Conservation (phyloP, 1,140 invertebrate genomes). For the Drosophila sturtevanti region DNA sequence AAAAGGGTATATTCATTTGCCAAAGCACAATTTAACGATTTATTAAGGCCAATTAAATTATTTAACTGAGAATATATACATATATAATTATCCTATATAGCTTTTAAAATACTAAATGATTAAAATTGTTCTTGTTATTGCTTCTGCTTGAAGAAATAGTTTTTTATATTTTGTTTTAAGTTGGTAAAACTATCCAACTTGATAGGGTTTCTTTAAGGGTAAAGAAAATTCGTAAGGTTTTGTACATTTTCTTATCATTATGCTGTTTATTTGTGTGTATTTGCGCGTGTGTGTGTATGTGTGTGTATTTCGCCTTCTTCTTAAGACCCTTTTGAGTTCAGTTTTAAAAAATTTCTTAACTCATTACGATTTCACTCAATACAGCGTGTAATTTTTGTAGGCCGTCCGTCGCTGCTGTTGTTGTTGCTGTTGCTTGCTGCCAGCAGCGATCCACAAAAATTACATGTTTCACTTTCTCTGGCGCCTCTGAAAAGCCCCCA, state of each 20-base stretch:
- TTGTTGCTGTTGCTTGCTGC: background rate
- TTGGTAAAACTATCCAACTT: too few species aligned
- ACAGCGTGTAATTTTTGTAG: conserved; percentile 69
- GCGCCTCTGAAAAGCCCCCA: conserved; percentile 48
- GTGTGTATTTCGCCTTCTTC: background rate
- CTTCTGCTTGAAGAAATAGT: too few species aligned
- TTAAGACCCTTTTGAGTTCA: conserved; percentile 19
- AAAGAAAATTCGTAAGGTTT: too few species aligned
- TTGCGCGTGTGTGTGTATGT: conserved; percentile 30
- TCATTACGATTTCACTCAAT: conserved; percentile 80
- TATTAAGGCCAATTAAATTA: too few species aligned
- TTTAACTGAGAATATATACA: too few species aligned
- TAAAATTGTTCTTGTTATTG: too few species aligned
- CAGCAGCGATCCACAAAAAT: conserved; percentile 43
- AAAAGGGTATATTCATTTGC: background rate
- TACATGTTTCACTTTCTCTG: conserved; percentile 80
- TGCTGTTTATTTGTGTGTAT: conserved; percentile 38
- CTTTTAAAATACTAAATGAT: too few species aligned
- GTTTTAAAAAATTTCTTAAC: conserved; percentile 72
- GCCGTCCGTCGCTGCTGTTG: conserved; percentile 39
- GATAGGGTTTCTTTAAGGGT: conserved; percentile 13
- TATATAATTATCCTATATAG: too few species aligned
- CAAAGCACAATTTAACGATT: background rate
- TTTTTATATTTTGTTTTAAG: too few species aligned
- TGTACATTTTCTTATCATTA: too few species aligned